phyloP scores from a whole-genome alignment of 30 jellyfish, hydroid and myxozoan genomes.

The Haliclystus octoradiatus region DNA sequence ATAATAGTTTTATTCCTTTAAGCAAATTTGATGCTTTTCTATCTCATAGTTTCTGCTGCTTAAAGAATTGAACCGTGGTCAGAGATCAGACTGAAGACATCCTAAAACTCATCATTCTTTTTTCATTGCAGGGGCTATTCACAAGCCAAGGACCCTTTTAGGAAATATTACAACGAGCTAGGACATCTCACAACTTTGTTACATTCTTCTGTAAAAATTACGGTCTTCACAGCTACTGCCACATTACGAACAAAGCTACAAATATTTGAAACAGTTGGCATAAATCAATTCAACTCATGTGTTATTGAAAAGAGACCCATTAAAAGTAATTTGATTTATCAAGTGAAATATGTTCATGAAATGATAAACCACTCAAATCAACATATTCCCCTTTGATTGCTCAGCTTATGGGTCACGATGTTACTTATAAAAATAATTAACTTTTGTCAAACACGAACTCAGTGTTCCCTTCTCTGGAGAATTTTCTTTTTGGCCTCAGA shows the following conservation, averaged over 20 bases:
- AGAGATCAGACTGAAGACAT: too few relatives aligned
- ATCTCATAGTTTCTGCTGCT: too few relatives aligned
- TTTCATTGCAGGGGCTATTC: too few relatives aligned
- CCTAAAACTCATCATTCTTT: too few relatives aligned
- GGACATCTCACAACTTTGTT: slow-evolving; percentile 8
- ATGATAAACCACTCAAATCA: slow-evolving; percentile 7
- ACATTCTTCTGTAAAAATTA: slow-evolving; percentile 21
- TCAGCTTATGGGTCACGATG: slow-evolving; percentile 11
- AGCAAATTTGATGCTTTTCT: too few relatives aligned
- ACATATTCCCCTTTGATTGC: slow-evolving; percentile 7
- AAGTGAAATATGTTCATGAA: slow-evolving; percentile 2
- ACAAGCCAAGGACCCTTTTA: too few relatives aligned
- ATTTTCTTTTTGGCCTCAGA: too few relatives aligned
- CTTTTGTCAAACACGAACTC: slow-evolving; percentile 25
- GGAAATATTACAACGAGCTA: slow-evolving; percentile 23
- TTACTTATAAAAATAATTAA: background rate
- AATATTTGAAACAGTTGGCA: slow-evolving; percentile 27
- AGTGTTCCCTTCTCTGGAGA: slow-evolving; percentile 32
- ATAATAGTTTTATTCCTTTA: too few relatives aligned
- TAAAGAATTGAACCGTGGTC: too few relatives aligned
- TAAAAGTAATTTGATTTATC: slow-evolving; percentile 7
- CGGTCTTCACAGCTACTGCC: slow-evolving; percentile 36
- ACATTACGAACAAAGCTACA: slow-evolving; percentile 20
- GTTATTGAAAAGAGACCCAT: slow-evolving; percentile 32
- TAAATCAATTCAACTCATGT: slow-evolving; percentile 12